phyloP scores from a whole-genome alignment of 2,888 invertebrate species.

The Aspidapion aeneum region DNA sequence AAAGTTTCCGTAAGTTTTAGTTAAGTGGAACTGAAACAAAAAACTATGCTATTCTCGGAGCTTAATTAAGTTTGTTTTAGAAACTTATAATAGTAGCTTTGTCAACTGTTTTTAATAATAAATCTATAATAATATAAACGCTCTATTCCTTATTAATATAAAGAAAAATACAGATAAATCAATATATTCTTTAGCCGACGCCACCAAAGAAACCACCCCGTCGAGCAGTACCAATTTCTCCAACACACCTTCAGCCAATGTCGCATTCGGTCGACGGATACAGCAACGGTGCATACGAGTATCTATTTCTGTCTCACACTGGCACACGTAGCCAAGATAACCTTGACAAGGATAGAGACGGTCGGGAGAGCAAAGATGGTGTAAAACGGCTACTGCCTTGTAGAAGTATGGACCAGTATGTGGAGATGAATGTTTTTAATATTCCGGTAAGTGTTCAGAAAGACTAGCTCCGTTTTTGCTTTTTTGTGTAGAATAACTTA shows the following conservation, averaged over 20 bases:
- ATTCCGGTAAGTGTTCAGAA: slow-evolving; percentile 40
- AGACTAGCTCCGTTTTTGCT: no score
- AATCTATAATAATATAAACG: no score
- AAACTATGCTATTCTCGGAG: no score
- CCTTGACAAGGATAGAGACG: slow-evolving; percentile 57
- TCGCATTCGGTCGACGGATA: slow-evolving; percentile 54
- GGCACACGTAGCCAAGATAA: slow-evolving; percentile 69
- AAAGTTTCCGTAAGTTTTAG: slow-evolving; percentile 57
- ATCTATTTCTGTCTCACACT: slow-evolving; percentile 60
- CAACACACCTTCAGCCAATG: slow-evolving; percentile 68
- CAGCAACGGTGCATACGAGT: slow-evolving; percentile 62
- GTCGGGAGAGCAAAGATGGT: slow-evolving; percentile 42
- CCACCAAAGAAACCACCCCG: slow-evolving; percentile 89
- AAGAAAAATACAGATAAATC: no score
- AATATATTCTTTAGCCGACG: slow-evolving; percentile 60
- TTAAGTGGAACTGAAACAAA: neutral
- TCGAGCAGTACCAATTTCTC: slow-evolving; percentile 80
- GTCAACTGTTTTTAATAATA: neutral
- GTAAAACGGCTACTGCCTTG: slow-evolving; percentile 57
- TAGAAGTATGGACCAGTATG: slow-evolving; percentile 74
- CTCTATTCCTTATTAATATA: no score
- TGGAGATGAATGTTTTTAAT: slow-evolving; percentile 63
- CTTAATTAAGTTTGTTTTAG: no score
- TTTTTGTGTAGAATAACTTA: no score
- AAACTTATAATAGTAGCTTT: no score